Conservation (phyloP, 2,113 vertebrate genomes). For the Chauna torquata region DNA sequence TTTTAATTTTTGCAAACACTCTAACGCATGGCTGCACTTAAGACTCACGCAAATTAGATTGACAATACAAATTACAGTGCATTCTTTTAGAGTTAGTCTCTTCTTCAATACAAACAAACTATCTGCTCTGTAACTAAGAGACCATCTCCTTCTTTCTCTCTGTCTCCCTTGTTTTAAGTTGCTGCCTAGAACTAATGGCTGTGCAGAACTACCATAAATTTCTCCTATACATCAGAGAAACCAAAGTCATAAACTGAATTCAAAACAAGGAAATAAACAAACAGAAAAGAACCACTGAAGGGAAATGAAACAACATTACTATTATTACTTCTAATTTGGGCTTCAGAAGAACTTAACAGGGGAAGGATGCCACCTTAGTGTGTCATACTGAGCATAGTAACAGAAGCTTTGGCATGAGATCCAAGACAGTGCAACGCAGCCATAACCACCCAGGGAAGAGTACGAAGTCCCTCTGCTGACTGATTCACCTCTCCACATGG, state of each 20-base stretch:
- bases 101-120: neutral
- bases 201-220: neutral
- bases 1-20: constrained; percentile 45
- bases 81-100: constrained; percentile 26
- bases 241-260: constrained; percentile 11
- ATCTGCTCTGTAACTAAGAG: constrained; percentile 42
- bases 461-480: neutral
- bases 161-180: neutral
- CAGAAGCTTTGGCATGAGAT: neutral
- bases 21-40: constrained; percentile 13
- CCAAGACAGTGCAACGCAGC: neutral
- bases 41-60: constrained; percentile 12
- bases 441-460: neutral
- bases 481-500: neutral
- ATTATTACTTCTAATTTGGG: neutral
- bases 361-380: neutral
- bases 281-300: neutral
- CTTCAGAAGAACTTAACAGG: neutral
- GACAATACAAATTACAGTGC: neutral
- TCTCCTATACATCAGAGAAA: constrained; percentile 45
- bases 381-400: neutral
- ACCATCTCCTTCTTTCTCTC: neutral
- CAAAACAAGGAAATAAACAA: constrained; percentile 19
- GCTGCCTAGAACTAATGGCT: constrained; percentile 9
- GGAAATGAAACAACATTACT: neutral